These are phyloP conservation scores for Pachliopta kotzebuea DNA, from an alignment of 2,888 invertebrate species.

Conservation along the genomic window DNA sequence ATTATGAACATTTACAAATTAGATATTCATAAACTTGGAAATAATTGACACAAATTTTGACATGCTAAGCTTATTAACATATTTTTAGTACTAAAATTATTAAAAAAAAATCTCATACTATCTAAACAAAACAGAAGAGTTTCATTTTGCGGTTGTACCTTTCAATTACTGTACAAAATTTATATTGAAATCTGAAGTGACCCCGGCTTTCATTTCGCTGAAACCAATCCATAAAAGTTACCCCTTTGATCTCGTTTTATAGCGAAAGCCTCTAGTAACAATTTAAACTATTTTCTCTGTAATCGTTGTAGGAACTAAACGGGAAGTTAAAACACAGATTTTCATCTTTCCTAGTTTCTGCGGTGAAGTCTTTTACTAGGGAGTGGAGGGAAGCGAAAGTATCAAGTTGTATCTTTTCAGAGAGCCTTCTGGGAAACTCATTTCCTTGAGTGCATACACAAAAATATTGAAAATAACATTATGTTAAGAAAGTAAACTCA, in stretches of 20 bases:
- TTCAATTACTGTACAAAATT: too few species aligned
- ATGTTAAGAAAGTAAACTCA: constrained; percentile 6
- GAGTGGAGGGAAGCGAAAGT: neutral
- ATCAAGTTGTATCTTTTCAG: constrained; percentile 13
- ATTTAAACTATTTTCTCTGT: constrained; percentile 17
- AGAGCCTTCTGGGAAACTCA: constrained; percentile 16
- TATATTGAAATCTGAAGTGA: too few species aligned
- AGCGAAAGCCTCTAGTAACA: constrained; percentile 5
- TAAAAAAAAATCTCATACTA: too few species aligned
- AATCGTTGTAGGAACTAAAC: constrained; percentile 7
- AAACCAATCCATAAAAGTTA: constrained; percentile 14
- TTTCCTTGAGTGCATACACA: constrained; percentile 20
- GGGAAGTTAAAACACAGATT: constrained; percentile 9
- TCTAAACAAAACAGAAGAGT: too few species aligned
- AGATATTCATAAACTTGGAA: too few species aligned
- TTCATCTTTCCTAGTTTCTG: constrained; percentile 9
- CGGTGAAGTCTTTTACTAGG: neutral
- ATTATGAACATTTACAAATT: too few species aligned
- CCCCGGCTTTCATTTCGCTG: neutral
- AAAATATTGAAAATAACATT: neutral
- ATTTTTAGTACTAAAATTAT: too few species aligned
- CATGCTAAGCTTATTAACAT: too few species aligned
- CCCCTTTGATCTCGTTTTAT: constrained; percentile 14
- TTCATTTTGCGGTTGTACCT: too few species aligned
- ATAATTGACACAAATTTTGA: too few species aligned